Percentiles rank a stretch among this genome's conserved stretches.
phyloP scores from a whole-genome alignment of 1,140 invertebrate genomes.

The Drosophila melanogaster region Release_6_plus_ISO1_MT NT_033777.3:22404001-22404500 shows the following conservation, averaged over 20 bases:
- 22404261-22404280: background rate
- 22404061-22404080: conserved; percentile 42
- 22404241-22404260: background rate
- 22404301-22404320: background rate
- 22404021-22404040: conserved; percentile 78
- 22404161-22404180: conserved; percentile 50
- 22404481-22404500: conserved; percentile 15
- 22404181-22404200: conserved; percentile 56
- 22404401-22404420: background rate
- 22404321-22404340: too few relatives aligned
- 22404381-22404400: background rate
- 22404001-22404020: conserved; percentile 78
- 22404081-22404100: conserved; percentile 44
- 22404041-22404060: conserved; percentile 73
- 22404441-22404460: conserved; percentile 45
- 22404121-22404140: conserved; percentile 55
- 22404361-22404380: background rate
- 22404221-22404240: conserved; percentile 8
- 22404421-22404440: background rate
- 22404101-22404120: conserved; percentile 25
- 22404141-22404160: conserved; percentile 57
- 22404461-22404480: conserved; percentile 24
- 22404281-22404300: background rate
- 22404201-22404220: conserved; percentile 40
- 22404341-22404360: too few relatives aligned